Base-by-base conservation (phyloP, 1,140 invertebrate genomes). In the Drosophila fuyamai region DNA sequence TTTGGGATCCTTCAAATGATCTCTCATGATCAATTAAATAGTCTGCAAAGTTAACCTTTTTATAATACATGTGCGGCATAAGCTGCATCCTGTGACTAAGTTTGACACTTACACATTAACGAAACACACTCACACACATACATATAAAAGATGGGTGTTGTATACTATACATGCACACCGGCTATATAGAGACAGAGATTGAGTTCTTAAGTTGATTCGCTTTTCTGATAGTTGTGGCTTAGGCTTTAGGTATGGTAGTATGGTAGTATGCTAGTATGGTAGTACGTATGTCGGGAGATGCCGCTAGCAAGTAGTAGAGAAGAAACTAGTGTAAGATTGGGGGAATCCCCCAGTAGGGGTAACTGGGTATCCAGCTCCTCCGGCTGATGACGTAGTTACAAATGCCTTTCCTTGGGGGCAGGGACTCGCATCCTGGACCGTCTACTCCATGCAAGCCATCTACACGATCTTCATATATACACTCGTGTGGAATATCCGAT, bases 401-500 rank as follows among this genome's bases (percentile, higher is more conserved):
- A 77, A 74, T 80, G 79, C 43, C 23, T 4, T 10, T 32, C 27
- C 6, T 5, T 29, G 9, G 10, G 43, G 7, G 3, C 12, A 23
- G 23, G 23, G 23, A 23, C 23, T 23, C 12, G 10, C 9, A 18
- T 23, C 8, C 43, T 5, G 57, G 41, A 2, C 23, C 23, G 18
- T 56, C 27, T 18, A 9, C 41, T 48, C 40, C 32, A 48, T 54
- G 32, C 44, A 35, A 4, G 2, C 29, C 46, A 44, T 47, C 62
- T 89, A 89, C 70, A 90, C 81, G 67, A 89, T 90, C 75, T 90
- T 85, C 81, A 89, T 84, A 41, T 79, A 85, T 54, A 89, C 71
- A 70, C 75, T 90, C 71, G 81, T 90, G 65, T 90, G 85, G 48
- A 90, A 90, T 89, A 89, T 90, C 78, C 85, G 85, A 90, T 90